A percentile compares a stretch with the other conserved stretches of the same genome.
Conservation (phyloP, 2,113 vertebrate genomes). For the Sceloporus undulatus region DNA sequence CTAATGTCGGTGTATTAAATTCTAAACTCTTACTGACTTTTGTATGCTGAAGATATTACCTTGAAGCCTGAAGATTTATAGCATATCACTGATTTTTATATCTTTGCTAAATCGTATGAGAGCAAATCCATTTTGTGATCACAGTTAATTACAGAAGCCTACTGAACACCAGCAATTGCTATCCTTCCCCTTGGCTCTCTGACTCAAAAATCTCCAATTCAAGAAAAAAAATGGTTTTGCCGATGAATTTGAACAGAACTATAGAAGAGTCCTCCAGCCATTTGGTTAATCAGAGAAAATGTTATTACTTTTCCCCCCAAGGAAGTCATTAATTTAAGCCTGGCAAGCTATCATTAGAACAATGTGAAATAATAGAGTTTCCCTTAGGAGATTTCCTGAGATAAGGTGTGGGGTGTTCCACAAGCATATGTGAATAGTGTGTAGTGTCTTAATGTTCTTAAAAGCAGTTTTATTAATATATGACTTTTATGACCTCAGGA, state of each 20-base stretch:
- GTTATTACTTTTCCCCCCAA: conserved; percentile 70
- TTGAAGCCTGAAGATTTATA: conserved; percentile 48
- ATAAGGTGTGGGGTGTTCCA: neutral
- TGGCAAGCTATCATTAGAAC: conserved; percentile 65
- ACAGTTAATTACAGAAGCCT: conserved; percentile 64
- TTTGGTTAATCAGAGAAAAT: conserved; percentile 74
- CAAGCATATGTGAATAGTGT: conserved; percentile 16
- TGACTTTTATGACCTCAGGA: neutral
- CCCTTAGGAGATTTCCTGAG: conserved; percentile 54
- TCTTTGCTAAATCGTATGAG: conserved; percentile 38
- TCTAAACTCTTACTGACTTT: conserved; percentile 6
- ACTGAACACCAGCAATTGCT: conserved; percentile 51
- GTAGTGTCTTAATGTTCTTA: conserved; percentile 16
- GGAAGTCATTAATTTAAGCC: conserved; percentile 69
- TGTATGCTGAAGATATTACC: neutral
- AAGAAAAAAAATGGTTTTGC: conserved; percentile 67
- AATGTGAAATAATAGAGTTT: conserved; percentile 67
- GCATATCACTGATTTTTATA: conserved; percentile 50
- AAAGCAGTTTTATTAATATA: conserved; percentile 28
- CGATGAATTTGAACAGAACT: conserved; percentile 69
- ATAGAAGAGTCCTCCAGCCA: conserved; percentile 65
- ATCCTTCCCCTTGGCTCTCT: conserved; percentile 57
- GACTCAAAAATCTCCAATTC: conserved; percentile 59
- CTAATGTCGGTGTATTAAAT: conserved; percentile 1
- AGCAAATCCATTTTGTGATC: conserved; percentile 57